phyloP scores from a whole-genome alignment of 2,797 vertebrate species.

The Chanos chanos region DNA sequence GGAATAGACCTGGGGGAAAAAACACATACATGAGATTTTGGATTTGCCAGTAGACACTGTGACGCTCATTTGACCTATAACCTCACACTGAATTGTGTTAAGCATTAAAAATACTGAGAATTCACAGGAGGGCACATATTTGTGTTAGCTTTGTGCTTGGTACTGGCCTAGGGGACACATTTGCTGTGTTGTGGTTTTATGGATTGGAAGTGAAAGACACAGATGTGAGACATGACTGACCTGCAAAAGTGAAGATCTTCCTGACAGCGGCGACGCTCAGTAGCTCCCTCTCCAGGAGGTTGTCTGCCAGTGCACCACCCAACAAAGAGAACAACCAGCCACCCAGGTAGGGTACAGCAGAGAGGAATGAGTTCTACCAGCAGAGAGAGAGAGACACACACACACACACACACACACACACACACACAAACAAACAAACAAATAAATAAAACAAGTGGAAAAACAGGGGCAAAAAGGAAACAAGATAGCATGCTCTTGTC shows the following conservation, averaged over 20 bases:
- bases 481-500: too few species aligned
- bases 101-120: too few species aligned
- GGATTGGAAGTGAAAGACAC: too few species aligned
- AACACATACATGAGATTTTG: not conserved
- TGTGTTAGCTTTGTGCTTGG: too few species aligned
- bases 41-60: not conserved
- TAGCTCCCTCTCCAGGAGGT: slow-evolving; percentile 68
- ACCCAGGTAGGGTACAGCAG: slow-evolving; percentile 78
- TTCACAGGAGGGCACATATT: not conserved
- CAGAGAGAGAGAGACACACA: slow-evolving; percentile 10
- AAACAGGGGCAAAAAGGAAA: too few species aligned
- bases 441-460: too few species aligned
- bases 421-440: too few species aligned
- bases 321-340: slow-evolving; percentile 56
- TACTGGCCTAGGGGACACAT: too few species aligned
- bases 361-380: slow-evolving; percentile 79
- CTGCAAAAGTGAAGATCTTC: slow-evolving; percentile 77
- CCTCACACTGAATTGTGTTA: too few species aligned
- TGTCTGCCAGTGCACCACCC: slow-evolving; percentile 73
- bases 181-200: too few species aligned
- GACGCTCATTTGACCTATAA: too few species aligned
- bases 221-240: slow-evolving; percentile 49
- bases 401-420: too few species aligned
- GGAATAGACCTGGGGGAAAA: slow-evolving; percentile 64
- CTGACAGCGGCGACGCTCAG: slow-evolving; percentile 73